Conservation (phyloP, 2,888 invertebrate genomes). For the Sclerodermus sp. region DNA sequence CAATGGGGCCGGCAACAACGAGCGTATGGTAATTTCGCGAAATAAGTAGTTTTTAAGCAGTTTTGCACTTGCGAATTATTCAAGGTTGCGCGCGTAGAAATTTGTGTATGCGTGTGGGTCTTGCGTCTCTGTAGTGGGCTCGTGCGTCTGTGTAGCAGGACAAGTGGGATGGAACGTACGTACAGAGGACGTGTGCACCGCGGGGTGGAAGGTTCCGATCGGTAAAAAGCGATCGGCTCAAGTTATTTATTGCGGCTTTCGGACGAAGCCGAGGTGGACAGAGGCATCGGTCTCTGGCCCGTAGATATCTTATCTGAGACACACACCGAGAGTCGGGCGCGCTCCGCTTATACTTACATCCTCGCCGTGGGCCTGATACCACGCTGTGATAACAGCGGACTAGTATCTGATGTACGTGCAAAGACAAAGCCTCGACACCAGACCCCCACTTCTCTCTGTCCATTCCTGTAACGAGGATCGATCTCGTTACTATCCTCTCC, state of each 20-base stretch:
- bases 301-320: constrained; percentile 54
- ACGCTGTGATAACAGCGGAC: constrained; percentile 43
- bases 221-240: constrained; percentile 49
- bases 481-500: constrained; percentile 33
- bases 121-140: no score
- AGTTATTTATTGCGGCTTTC: constrained; percentile 54
- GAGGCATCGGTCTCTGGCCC: constrained; percentile 48
- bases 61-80: no score
- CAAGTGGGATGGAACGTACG: constrained; percentile 5
- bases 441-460: no score
- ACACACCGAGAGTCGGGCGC: constrained; percentile 34
- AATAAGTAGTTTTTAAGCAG: no score
- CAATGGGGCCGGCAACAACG: no score
- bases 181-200: constrained; percentile 9
- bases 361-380: constrained; percentile 39
- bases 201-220: constrained; percentile 33
- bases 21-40: no score
- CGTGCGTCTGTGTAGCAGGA: background rate
- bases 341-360: constrained; percentile 39
- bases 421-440: constrained; percentile 44
- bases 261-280: constrained; percentile 45
- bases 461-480: constrained; percentile 36
- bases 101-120: constrained; percentile 1
- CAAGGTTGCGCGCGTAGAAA: constrained; percentile 3
- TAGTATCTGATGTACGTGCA: constrained; percentile 51